Evolutionary conservation across 2,797 vertebrate genomes (phyloP), one percentile per base, ranked within the genome.

Genomic region (Oreortyx pictus): DNA sequence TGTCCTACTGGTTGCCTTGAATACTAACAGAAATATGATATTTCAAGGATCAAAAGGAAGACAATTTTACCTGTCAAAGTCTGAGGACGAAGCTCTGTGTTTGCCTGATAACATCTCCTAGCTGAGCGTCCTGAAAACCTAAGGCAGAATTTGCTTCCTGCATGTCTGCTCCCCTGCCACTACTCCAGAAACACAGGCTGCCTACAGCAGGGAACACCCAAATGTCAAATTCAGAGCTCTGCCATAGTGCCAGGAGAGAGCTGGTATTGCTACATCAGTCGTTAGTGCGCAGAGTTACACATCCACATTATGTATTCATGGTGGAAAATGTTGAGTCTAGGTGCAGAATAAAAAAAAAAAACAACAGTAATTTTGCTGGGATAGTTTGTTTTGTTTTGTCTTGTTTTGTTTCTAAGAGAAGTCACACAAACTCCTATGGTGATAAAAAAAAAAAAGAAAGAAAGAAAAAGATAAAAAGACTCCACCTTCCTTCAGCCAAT

Each of bases 1-100:
- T 93, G 85, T 90, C 84, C 90, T 92, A 77, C 92, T 52, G 59
- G 73, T 66, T 89, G 81, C 49, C 78, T 92, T 78, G 88, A 92
- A 94, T 80, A 66, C 57, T 76, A 75, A 52, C 76, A 88, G 31
- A 93, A 86, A 84, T 52, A 60, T 2, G n/a, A 59, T 52, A 22
- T 81, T 89, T 92, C 56, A 52, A 68, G 86, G 39, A 82, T 89
- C 73, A 75, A 89, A 91, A 93, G 24, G 39, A 89, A 65, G 31
- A 78, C 20, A 25, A 0, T 75, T 87, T 92, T 47, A 37, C 19
- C 65, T 89, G 46, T 56, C 79, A 82, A 86, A 87, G 68, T 46
- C 59, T 59, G 29, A 73, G 17, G 37, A 82, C 62, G 37, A 75
- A 87, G 59, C 44, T 80, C 46, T 22, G 6, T 14, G 3, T 77